Base-by-base conservation (phyloP, 2,113 vertebrate genomes). In the Chunga burmeisteri region DNA sequence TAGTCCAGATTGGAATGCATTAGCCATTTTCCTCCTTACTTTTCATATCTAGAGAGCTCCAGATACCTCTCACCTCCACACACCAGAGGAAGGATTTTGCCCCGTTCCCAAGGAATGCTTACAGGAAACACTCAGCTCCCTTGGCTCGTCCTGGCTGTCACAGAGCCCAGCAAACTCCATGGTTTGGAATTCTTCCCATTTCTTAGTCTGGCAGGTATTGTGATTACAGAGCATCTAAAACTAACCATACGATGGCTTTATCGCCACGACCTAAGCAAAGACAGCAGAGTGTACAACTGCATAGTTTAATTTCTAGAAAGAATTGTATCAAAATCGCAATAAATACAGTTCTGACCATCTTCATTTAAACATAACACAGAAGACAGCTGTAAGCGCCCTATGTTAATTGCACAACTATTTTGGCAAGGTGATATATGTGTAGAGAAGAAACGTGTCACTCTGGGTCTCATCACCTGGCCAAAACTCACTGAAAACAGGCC, bases 71-170 rank as follows among this genome's bases (percentile, higher is more conserved):
- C 25, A 58, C 36, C 20, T 90, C 16, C 16, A 34, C 8, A 14
- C 7, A 23, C 6, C 2, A 1, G 9, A 10, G 30, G 16, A 44
- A 77, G 34, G 71, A 52, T 61, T 82, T 86, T 71, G 13, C 27
- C 19, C 19, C 0, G 3, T 87, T 62, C 38, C 47, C 46, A 40
- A 79, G 23, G 34, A 72, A 47, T 5, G 5, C 26, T 67, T 36
- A 22, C 5, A 58, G 49, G 62, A 88, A 68, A 90, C 16, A 21
- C 16, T 83, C 36, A 38, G 47, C 61, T 87, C 46, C 46, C 32
- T 66, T 0, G 0, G 20, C 18, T 78, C 15, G 1, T 44, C 67
- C 23, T 44, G 74, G 23, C 38, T 83, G n/a, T 55, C 3, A 1
- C 26, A 86, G 26, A 62, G 6, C 38, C 17, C 67, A 65, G n/a